These are phyloP conservation scores for Himalopsyche tibetana DNA, from an alignment of 2,888 invertebrate genomes.

Conservation along the genomic window DNA sequence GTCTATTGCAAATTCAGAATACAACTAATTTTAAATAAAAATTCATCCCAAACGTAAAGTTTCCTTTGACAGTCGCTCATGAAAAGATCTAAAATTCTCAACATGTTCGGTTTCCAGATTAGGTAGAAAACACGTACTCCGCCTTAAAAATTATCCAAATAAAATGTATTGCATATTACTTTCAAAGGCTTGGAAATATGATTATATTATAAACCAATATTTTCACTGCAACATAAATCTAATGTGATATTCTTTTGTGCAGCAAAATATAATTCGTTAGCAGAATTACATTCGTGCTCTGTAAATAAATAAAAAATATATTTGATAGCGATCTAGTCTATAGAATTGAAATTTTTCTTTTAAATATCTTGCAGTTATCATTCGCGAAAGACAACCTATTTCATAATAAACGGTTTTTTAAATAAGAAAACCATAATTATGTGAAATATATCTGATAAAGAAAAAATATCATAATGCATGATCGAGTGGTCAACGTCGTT, in stretches of 20 bases:
- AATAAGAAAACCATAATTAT: no score
- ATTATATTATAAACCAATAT: not conserved
- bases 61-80: not conserved
- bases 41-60: not conserved
- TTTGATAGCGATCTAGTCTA: no score
- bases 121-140: not conserved
- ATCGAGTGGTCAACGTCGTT: no score
- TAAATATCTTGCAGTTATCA: no score
- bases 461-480: no score
- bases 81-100: not conserved
- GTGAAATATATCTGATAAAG: no score
- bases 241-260: not conserved
- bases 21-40: not conserved
- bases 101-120: not conserved
- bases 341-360: no score
- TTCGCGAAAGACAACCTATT: no score
- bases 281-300: not conserved
- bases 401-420: no score
- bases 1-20: no score
- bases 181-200: not conserved
- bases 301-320: not conserved
- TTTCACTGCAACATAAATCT: constrained; percentile 5
- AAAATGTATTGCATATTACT: no score
- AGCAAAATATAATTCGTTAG: not conserved
- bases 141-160: not conserved